Percentiles rank a stretch among this genome's conserved stretches.
These are phyloP conservation scores for Mionectes macconnelli DNA, from an alignment of 2,113 vertebrate species.

Conservation along the genomic window DNA sequence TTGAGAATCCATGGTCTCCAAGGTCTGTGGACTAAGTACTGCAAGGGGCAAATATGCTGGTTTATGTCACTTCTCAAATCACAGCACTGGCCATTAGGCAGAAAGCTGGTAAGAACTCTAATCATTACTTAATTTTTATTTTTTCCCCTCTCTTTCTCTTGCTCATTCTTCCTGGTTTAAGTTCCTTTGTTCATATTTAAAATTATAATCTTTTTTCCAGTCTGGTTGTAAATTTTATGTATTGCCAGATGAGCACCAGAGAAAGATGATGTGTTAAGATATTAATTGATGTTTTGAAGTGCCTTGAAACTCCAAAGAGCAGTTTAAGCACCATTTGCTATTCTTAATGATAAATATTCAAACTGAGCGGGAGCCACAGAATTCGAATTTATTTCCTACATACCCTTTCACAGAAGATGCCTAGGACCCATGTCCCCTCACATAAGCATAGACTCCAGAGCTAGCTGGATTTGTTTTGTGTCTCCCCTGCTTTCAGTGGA, in stretches of 20 bases:
- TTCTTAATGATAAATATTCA: slow-evolving; percentile 8
- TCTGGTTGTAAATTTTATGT: not conserved
- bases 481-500: not conserved
- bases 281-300: slow-evolving; percentile 32
- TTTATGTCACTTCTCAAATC: not conserved
- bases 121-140: not conserved
- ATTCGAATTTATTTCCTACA: not conserved
- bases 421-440: not conserved
- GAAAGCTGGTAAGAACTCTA: not conserved
- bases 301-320: slow-evolving; percentile 1
- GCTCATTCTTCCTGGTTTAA: not conserved
- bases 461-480: not conserved
- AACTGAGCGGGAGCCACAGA: not conserved
- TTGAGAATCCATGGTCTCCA: not conserved
- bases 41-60: not conserved
- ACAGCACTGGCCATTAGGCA: not conserved
- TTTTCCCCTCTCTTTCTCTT: not conserved
- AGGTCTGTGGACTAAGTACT: not conserved
- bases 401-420: not conserved
- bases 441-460: not conserved
- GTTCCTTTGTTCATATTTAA: slow-evolving; percentile 9
- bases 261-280: slow-evolving; percentile 16
- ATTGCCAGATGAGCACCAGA: slow-evolving; percentile 10
- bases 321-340: not conserved
- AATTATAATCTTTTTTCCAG: not conserved